A percentile compares a stretch with the other conserved stretches of the same genome.
Evolutionary conservation across 2,888 invertebrate genomes (phyloP).

Genomic region (Cantharis rustica): DNA sequence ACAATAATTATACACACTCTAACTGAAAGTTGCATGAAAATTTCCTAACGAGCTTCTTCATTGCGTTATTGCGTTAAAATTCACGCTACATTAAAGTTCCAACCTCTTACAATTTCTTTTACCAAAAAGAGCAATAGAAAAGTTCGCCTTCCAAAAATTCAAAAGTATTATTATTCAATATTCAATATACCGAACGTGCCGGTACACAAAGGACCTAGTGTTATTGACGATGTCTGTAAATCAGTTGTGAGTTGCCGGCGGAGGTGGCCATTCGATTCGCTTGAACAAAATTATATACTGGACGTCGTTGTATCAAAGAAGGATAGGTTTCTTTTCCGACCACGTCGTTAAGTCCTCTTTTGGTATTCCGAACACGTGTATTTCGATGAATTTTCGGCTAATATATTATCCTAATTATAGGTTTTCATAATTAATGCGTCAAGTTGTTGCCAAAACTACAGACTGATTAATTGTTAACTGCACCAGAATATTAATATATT

Average conservation of each 20-base stretch:
- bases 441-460: constrained; percentile 20
- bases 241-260: constrained; percentile 21
- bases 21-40: constrained; percentile 15
- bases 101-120: constrained; percentile 4
- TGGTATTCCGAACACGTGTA: constrained; percentile 34
- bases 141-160: constrained; percentile 15
- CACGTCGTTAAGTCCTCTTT: constrained; percentile 31
- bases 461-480: constrained; percentile 24
- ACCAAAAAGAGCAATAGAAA: constrained; percentile 1
- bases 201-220: constrained; percentile 23
- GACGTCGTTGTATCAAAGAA: constrained; percentile 32
- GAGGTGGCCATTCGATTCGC: constrained; percentile 35
- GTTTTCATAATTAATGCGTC: constrained; percentile 27
- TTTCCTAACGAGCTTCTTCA: constrained; percentile 10
- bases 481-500: constrained; percentile 23
- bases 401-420: constrained; percentile 22
- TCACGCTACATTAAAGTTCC: constrained; percentile 4
- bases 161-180: constrained; percentile 10
- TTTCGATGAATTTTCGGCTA: constrained; percentile 24
- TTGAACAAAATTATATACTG: constrained; percentile 32
- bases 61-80: neutral
- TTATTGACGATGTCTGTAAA: constrained; percentile 29
- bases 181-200: constrained; percentile 26
- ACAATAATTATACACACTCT: constrained; percentile 5
- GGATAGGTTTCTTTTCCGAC: constrained; percentile 21